phyloP scores from a whole-genome alignment of 2,888 invertebrate species.

The Sialis fuliginosa region DNA sequence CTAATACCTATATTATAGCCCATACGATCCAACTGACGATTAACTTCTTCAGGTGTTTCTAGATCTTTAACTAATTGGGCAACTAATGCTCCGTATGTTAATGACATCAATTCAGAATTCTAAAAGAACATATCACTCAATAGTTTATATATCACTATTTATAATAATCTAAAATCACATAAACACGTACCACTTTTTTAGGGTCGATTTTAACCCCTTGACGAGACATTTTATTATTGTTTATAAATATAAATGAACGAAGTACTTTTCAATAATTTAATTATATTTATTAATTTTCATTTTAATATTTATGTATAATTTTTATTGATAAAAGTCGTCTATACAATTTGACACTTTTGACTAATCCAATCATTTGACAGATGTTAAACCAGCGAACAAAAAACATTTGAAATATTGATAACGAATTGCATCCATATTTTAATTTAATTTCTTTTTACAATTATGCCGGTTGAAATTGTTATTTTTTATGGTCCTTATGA shows the following conservation, averaged over 20 bases:
- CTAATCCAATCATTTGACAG: too few species aligned
- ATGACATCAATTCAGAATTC: conserved; percentile 92
- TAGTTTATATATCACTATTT: background rate
- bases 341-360: too few species aligned
- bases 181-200: conserved; percentile 53
- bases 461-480: conserved; percentile 3
- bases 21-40: conserved; percentile 85
- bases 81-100: conserved; percentile 95
- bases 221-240: conserved; percentile 37
- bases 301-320: too few species aligned
- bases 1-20: conserved; percentile 98
- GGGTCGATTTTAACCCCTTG: conserved; percentile 52
- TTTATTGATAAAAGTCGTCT: too few species aligned
- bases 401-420: too few species aligned
- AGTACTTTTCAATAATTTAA: too few species aligned
- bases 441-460: too few species aligned
- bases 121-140: conserved; percentile 24
- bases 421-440: too few species aligned
- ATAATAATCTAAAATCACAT: conserved; percentile 3
- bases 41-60: conserved; percentile 94
- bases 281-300: too few species aligned
- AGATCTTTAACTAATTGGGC: conserved; percentile 93
- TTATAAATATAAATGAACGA: too few species aligned
- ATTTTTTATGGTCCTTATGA: conserved; percentile 20
- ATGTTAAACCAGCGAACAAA: too few species aligned